Conservation (phyloP, 2,113 vertebrate species). For the Acrocephalus kingi region DNA sequence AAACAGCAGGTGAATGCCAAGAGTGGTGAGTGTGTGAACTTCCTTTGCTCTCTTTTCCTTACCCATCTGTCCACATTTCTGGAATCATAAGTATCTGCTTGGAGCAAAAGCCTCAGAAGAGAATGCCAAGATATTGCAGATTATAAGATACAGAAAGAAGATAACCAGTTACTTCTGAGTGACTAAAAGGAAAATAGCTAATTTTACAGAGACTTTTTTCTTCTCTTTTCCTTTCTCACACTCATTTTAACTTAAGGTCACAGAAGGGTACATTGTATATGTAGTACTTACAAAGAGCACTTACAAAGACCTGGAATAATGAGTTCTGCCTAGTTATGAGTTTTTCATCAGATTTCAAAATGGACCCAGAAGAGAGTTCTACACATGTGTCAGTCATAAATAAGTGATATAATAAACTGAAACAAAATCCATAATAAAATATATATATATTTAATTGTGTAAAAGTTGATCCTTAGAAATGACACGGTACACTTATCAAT, state of each 20-base stretch:
- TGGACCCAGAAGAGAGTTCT: neutral
- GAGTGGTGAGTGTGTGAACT: conserved; percentile 54
- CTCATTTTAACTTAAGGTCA: neutral
- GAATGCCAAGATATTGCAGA: neutral
- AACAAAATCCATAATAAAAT: neutral
- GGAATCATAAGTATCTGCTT: neutral
- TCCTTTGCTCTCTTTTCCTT: conserved; percentile 47
- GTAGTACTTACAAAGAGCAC: conserved; percentile 34
- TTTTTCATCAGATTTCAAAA: neutral
- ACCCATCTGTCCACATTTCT: conserved; percentile 71
- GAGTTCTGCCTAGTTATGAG: neutral
- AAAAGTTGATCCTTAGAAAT: neutral
- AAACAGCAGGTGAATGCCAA: conserved; percentile 75
- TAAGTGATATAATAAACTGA: neutral
- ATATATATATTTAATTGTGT: neutral
- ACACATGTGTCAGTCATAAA: neutral
- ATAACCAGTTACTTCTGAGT: neutral
- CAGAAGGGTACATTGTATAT: neutral
- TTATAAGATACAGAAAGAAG: neutral
- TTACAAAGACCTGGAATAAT: conserved; percentile 31
- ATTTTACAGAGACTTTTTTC: neutral
- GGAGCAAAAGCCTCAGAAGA: neutral
- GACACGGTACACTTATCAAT: neutral
- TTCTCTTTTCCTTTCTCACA: neutral
- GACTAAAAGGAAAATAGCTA: neutral